Conservation (phyloP, 2,113 vertebrate species). For the Sphaerodactylus townsendi region DNA sequence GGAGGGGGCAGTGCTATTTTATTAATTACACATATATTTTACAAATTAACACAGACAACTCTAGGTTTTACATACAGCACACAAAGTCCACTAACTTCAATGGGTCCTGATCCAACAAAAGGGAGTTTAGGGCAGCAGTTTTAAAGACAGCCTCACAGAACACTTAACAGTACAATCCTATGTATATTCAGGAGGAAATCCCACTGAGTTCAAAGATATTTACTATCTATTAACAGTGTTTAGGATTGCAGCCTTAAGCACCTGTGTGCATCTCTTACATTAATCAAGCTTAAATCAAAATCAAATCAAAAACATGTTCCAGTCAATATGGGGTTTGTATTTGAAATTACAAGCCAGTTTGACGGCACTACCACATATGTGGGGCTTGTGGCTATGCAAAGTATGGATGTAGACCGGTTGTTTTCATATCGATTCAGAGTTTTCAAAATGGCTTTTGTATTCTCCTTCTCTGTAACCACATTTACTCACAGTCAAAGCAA, state of each 20-base stretch:
- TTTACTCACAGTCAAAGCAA: not conserved
- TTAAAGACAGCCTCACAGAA: not conserved
- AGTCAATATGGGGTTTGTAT: not conserved
- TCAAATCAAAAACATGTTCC: too few relatives aligned
- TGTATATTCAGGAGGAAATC: too few relatives aligned
- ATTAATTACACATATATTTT: not conserved
- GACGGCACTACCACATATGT: not conserved
- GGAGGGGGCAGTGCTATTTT: not conserved
- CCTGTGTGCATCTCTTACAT: not conserved
- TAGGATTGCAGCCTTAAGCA: too few relatives aligned
- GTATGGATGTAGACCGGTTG: not conserved
- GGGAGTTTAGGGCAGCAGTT: not conserved
- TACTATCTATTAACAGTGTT: too few relatives aligned
- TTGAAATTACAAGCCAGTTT: not conserved
- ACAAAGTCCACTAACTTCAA: too few relatives aligned
- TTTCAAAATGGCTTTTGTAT: not conserved
- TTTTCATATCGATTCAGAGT: not conserved
- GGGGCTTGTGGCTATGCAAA: not conserved
- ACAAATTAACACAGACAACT: not conserved
- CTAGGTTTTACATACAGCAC: not conserved
- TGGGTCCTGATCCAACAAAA: too few relatives aligned
- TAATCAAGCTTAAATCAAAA: too few relatives aligned
- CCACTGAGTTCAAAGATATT: too few relatives aligned
- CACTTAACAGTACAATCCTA: too few relatives aligned
- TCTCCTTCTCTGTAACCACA: not conserved